phyloP scores from a whole-genome alignment of 1,140 invertebrate species.

The Hylyphantes graminicola region DNA sequence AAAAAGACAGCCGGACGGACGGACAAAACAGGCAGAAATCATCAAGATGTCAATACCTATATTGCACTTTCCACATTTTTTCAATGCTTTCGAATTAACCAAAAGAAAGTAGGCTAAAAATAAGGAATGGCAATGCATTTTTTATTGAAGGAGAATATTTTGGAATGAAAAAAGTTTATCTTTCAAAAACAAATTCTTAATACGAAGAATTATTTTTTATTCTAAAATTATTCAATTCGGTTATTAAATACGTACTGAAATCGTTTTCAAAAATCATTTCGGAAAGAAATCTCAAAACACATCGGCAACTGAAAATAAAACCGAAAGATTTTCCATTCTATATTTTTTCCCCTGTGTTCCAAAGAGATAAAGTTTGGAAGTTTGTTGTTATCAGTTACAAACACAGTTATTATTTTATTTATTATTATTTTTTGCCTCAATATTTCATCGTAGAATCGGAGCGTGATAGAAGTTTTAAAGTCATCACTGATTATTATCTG shows the following conservation, averaged over 20 bases:
- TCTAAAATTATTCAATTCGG: not conserved
- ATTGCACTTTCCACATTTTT: too few relatives aligned
- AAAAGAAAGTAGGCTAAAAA: too few relatives aligned
- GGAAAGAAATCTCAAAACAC: conserved; percentile 1
- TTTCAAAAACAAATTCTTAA: not conserved
- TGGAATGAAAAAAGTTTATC: too few relatives aligned
- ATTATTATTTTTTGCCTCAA: not conserved
- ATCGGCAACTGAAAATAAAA: conserved; percentile 17
- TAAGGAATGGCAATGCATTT: too few relatives aligned
- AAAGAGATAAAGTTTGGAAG: not conserved
- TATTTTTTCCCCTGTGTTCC: not conserved
- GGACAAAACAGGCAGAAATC: too few relatives aligned
- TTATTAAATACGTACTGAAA: conserved; percentile 32
- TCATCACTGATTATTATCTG: conserved; percentile 11
- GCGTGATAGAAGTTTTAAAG: not conserved
- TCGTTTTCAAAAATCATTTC: conserved; percentile 28
- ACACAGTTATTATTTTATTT: not conserved
- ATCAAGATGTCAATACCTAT: too few relatives aligned
- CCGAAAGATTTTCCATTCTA: conserved; percentile 15
- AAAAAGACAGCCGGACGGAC: too few relatives aligned
- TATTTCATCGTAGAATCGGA: conserved; percentile 12
- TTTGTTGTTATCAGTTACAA: conserved; percentile 13
- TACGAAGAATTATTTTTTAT: not conserved
- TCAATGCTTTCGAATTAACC: too few relatives aligned
- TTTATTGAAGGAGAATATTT: too few relatives aligned